phyloP scores from a whole-genome alignment of 2,113 vertebrate genomes.

The Athene cunicularia region DNA sequence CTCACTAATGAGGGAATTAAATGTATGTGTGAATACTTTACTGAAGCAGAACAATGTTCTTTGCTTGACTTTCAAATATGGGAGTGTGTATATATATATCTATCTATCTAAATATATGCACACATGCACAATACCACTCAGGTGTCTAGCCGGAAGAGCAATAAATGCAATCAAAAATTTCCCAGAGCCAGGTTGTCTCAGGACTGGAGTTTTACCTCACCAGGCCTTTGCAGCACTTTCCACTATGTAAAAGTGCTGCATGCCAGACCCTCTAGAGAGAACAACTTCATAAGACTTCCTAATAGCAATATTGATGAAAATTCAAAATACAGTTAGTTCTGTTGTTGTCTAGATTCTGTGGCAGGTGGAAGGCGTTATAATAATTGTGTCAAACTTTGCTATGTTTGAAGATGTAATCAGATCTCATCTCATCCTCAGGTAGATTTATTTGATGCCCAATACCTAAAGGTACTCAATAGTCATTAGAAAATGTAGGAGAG shows the following conservation, averaged over 20 bases:
- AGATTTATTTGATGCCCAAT: neutral
- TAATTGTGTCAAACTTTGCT: neutral
- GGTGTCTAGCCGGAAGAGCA: neutral
- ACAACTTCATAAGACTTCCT: neutral
- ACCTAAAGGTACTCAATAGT: neutral
- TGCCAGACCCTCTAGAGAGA: neutral
- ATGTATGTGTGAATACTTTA: neutral
- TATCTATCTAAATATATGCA: accelerated
- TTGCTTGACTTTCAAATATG: neutral
- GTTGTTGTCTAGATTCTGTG: neutral
- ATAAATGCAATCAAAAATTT: neutral
- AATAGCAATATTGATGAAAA: neutral
- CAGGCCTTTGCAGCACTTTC: neutral
- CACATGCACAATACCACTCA: accelerated
- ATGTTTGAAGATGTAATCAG: neutral
- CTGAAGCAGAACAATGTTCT: neutral
- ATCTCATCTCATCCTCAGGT: neutral
- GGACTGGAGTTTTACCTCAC: neutral
- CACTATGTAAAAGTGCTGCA: neutral
- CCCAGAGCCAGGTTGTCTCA: neutral
- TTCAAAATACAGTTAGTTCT: neutral
- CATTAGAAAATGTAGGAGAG: neutral
- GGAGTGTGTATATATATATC: too few relatives aligned
- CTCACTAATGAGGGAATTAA: neutral
- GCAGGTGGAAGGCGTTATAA: neutral